Evolutionary conservation across 2,888 invertebrate species (phyloP).

Genomic region (Zaprionus lineosus): DNA sequence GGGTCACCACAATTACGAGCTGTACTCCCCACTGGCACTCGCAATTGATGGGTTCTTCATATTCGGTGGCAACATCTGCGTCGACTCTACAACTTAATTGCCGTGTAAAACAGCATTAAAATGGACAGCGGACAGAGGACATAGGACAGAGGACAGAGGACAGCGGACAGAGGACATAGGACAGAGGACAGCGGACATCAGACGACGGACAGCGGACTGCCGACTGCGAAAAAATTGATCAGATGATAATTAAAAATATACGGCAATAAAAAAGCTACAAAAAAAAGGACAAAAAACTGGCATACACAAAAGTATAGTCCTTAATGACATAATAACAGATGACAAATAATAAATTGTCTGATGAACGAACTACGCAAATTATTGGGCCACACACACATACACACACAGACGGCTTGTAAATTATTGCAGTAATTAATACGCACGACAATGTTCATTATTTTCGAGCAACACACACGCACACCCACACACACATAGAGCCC

Average conservation of each 20-base stretch:
- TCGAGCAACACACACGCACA: slow-evolving; percentile 11
- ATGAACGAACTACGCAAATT: slow-evolving; percentile 59
- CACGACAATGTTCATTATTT: slow-evolving; percentile 69
- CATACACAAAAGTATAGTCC: too few species aligned
- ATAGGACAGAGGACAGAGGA: too few species aligned
- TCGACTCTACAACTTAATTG: slow-evolving; percentile 61
- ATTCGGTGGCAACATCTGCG: slow-evolving; percentile 38
- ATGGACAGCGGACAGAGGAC: too few species aligned
- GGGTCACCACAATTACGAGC: slow-evolving; percentile 30
- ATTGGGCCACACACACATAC: slow-evolving; percentile 34
- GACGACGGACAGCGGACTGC: slow-evolving; percentile 1
- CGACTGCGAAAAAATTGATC: slow-evolving; percentile 50
- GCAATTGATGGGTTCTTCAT: slow-evolving; percentile 39
- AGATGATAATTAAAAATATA: slow-evolving; percentile 74
- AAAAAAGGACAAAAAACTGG: too few species aligned
- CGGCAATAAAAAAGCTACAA: slow-evolving; percentile 48
- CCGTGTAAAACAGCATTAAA: slow-evolving; percentile 62
- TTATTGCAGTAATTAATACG: slow-evolving; percentile 74
- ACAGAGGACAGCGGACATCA: too few species aligned
- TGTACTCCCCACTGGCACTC: slow-evolving; percentile 25
- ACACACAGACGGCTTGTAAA: slow-evolving; percentile 46
- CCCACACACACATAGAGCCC: slow-evolving; percentile 5
- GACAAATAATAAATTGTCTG: slow-evolving; percentile 74
- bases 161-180: too few species aligned
- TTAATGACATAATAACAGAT: slow-evolving; percentile 78